Evolutionary conservation across 2,888 invertebrate species (phyloP), one percentile per base, ranked within the genome.

Genomic region (Eledone cirrhosa): DNA sequence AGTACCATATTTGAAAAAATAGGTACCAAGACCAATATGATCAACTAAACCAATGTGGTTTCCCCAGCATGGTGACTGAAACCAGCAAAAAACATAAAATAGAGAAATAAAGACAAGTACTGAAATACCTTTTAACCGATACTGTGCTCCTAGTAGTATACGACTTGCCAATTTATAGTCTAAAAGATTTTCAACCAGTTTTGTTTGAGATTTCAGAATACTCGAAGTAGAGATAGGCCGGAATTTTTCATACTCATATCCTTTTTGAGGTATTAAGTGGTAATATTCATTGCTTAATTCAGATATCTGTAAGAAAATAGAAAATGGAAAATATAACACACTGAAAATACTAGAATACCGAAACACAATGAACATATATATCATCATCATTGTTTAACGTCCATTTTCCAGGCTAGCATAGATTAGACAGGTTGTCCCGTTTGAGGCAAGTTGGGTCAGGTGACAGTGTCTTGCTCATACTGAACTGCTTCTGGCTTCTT

Each of bases 241-340:
- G 22, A 92, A 85, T 79, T 87, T 87, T 80, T 91, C 91, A 83
- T 87, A 89, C 29, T 90, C 89, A 82, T 88, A 92, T 22, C 92
- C 92, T 53, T 89, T 87, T 59, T 87, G 84, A 27, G 92, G 92
- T 53, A 92, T 87, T 53, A 91, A 84, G 77, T 90, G 88, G 86
- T 91, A 92, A 86, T 92, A 92, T 80, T 92, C 90, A 85, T 91
- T 92, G 76, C 91, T 91, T 75, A 92, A 84, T 59, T 90, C 88
- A 16, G 89, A 87, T 80, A 92, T 89, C 87, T 91, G 81, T 80
- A 83, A 80, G 77, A 31, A 63, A 41, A 41, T 41, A 41, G 41
- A 41, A 41, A 41, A 41, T 11, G 0, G 41, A 5, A 41, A 41
- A 41, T 41, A 41, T 41, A 41, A 41, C 41, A 41, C 41, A 2